Percentiles rank a stretch among this genome's conserved stretches.
phyloP scores from a whole-genome alignment of 2,888 invertebrate species.

The Drosophila borealis region DNA sequence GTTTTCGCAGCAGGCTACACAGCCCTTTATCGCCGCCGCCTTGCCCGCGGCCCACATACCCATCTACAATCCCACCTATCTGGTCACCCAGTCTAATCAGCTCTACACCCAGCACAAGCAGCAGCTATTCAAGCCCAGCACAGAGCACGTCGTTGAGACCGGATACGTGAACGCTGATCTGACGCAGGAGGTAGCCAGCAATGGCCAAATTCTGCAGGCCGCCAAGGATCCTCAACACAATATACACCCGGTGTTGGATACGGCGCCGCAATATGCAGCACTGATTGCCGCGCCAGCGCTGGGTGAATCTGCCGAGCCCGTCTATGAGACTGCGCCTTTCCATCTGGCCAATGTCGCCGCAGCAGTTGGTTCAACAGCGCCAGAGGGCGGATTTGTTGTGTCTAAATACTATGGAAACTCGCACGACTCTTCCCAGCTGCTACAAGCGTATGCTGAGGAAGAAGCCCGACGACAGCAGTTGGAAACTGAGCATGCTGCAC shows the following conservation, averaged over 20 bases:
- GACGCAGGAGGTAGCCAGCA: constrained; percentile 83
- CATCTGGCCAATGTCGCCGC: constrained; percentile 74
- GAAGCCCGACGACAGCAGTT: constrained; percentile 78
- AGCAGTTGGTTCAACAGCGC: constrained; percentile 56
- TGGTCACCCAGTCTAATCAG: constrained; percentile 85
- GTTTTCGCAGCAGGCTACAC: constrained; percentile 84
- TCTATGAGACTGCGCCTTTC: constrained; percentile 75
- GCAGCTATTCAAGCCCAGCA: constrained; percentile 86
- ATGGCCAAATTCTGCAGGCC: constrained; percentile 84
- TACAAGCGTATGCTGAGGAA: constrained; percentile 82
- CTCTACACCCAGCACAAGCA: constrained; percentile 84
- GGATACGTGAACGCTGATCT: constrained; percentile 82
- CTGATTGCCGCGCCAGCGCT: constrained; percentile 81
- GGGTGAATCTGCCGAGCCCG: constrained; percentile 59
- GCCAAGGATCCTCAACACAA: constrained; percentile 80
- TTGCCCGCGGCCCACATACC: constrained; percentile 78
- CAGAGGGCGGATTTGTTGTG: constrained; percentile 82
- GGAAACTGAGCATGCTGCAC: constrained; percentile 77
- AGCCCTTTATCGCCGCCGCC: constrained; percentile 82
- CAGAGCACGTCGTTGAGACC: constrained; percentile 82
- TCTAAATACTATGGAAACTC: constrained; percentile 83
- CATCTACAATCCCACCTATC: constrained; percentile 84
- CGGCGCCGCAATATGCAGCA: constrained; percentile 82
- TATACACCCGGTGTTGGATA: constrained; percentile 79
- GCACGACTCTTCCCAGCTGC: constrained; percentile 80